Conservation (phyloP, 2,888 invertebrate genomes). For the Xanthorhoe designata region DNA sequence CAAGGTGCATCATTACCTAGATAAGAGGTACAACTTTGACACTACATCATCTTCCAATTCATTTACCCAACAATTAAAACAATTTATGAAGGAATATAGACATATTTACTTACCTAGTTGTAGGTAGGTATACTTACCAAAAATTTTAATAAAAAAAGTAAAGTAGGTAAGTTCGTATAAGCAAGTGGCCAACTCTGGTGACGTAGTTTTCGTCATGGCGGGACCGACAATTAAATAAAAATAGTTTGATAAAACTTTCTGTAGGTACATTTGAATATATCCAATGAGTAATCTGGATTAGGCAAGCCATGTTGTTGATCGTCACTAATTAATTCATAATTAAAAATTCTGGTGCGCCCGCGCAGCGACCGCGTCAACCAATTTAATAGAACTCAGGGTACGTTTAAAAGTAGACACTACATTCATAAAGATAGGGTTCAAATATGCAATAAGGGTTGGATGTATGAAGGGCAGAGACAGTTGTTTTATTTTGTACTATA, state of each 20-base stretch:
- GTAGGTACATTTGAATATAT: conserved; percentile 47
- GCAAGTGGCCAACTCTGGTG: no score
- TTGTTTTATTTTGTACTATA: conserved; percentile 85
- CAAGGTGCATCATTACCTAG: conserved; percentile 26
- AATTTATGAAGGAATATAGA: background rate
- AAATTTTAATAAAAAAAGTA: no score
- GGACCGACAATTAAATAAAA: no score
- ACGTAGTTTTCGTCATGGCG: no score
- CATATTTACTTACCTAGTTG: no score
- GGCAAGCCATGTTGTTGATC: conserved; percentile 79
- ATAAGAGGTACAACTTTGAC: conserved; percentile 12
- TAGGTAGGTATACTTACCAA: background rate
- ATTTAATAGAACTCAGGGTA: conserved; percentile 66
- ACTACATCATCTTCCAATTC: background rate
- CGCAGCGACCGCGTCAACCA: conserved; percentile 77
- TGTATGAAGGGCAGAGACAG: conserved; percentile 84
- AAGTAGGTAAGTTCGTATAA: no score
- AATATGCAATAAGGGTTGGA: conserved; percentile 61
- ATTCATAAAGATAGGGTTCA: conserved; percentile 58
- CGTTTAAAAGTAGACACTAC: conserved; percentile 69
- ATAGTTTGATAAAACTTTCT: background rate
- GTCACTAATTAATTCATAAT: conserved; percentile 84
- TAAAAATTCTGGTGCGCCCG: conserved; percentile 84
- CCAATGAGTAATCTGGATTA: conserved; percentile 68
- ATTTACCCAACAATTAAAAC: background rate